These are phyloP conservation scores for Caerostris darwini DNA, from an alignment of 1,140 invertebrate species.

Conservation along the genomic window DNA sequence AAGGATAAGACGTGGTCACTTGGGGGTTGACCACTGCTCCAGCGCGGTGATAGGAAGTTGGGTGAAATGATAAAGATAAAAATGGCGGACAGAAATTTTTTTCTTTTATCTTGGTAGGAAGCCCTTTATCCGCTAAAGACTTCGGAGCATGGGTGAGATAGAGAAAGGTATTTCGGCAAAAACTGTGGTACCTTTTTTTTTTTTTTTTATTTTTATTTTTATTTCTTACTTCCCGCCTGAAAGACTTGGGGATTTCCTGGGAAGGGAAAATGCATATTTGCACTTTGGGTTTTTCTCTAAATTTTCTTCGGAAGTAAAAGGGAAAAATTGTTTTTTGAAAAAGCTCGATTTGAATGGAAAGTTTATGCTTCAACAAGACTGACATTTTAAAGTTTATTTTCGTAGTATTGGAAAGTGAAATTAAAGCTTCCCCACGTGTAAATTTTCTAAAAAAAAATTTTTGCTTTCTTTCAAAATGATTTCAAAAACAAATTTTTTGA, in stretches of 20 bases:
- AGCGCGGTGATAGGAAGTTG: background rate
- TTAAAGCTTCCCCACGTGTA: too few relatives aligned
- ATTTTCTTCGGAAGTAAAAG: background rate
- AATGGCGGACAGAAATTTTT: background rate
- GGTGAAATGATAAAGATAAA: background rate
- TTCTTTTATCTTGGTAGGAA: background rate
- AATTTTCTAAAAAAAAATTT: too few relatives aligned
- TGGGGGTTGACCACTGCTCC: slow-evolving; percentile 17
- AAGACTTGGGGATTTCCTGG: background rate
- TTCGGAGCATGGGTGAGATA: background rate
- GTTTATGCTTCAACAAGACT: background rate
- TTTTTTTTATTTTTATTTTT: background rate
- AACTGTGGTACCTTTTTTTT: background rate
- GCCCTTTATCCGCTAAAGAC: slow-evolving; percentile 33
- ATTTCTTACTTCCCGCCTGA: too few relatives aligned
- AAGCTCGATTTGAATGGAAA: background rate
- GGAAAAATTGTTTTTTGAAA: slow-evolving; percentile 1
- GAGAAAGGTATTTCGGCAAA: background rate
- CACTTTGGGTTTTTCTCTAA: background rate
- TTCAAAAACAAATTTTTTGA: too few relatives aligned
- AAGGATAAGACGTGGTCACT: slow-evolving; percentile 42
- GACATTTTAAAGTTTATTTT: background rate
- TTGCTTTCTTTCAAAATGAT: too few relatives aligned
- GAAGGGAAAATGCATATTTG: slow-evolving; percentile 3
- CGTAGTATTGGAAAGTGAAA: background rate